phyloP scores from a whole-genome alignment of 1,140 invertebrate species.

The Philotrypesis tridentata region DNA sequence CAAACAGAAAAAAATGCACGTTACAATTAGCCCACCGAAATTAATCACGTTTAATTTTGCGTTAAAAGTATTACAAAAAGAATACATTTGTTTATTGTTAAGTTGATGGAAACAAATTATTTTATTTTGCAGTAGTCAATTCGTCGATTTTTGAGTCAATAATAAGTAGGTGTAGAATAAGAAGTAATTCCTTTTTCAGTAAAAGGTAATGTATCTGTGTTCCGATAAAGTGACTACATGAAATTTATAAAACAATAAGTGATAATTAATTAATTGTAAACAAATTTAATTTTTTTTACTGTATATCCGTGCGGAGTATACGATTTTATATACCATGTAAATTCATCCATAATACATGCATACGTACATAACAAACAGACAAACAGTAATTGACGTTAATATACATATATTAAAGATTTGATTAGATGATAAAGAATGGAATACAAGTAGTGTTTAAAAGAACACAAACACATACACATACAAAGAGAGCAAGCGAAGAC shows the following conservation, averaged over 20 bases:
- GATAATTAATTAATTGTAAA: constrained; percentile 28
- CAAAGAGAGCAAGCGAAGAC: constrained; percentile 52
- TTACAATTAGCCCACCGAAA: constrained; percentile 40
- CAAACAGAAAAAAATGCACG: constrained; percentile 2
- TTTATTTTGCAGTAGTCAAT: constrained; percentile 32
- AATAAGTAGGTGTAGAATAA: constrained; percentile 58
- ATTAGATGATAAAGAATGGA: constrained; percentile 56
- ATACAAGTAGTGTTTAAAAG: constrained; percentile 58
- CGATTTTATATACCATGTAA: constrained; percentile 48
- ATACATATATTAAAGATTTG: constrained; percentile 47
- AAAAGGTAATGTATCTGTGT: constrained; percentile 17
- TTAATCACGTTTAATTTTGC: constrained; percentile 30
- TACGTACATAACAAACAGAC: constrained; percentile 32
- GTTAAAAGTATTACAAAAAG: constrained; percentile 24
- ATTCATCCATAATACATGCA: constrained; percentile 38
- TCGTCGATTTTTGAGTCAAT: constrained; percentile 57
- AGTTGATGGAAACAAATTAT: constrained; percentile 46
- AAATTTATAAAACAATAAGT: constrained; percentile 14
- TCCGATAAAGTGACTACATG: constrained; percentile 25
- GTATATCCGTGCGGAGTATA: constrained; percentile 33
- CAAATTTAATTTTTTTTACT: constrained; percentile 38
- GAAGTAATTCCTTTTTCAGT: constrained; percentile 38
- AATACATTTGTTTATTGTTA: constrained; percentile 49
- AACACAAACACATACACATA: constrained; percentile 55
- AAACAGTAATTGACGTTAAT: constrained; percentile 44